Conservation (phyloP, 1,140 invertebrate genomes). For the Rhyacophila brunnea region DNA sequence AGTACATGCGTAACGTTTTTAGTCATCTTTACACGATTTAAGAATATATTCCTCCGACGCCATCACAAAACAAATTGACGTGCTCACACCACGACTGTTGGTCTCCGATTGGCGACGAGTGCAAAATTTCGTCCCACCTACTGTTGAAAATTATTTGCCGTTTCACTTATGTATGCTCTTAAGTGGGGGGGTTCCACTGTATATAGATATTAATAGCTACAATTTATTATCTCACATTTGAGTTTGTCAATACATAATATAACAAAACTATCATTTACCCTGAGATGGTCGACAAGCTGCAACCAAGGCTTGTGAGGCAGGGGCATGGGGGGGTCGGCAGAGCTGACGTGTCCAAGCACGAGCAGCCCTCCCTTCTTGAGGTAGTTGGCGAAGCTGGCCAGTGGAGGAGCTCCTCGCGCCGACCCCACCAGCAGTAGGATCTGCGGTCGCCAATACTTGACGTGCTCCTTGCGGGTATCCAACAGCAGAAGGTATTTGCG, state of each 20-base stretch:
- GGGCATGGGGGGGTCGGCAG: conserved; percentile 67
- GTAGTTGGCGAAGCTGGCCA: conserved; percentile 98
- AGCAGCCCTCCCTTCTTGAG: conserved; percentile 97
- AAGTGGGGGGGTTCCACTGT: no score
- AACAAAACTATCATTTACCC: conserved; percentile 49
- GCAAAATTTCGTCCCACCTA: no score
- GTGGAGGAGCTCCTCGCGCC: conserved; percentile 82
- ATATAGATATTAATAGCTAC: no score
- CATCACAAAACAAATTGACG: no score
- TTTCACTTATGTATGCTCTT: no score
- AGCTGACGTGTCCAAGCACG: conserved; percentile 86
- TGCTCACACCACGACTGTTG: no score
- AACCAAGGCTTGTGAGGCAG: conserved; percentile 85
- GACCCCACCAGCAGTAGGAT: conserved; percentile 91
- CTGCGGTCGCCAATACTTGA: conserved; percentile 99
- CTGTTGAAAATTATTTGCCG: no score
- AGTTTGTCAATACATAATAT: neutral
- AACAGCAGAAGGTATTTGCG: conserved; percentile 94
- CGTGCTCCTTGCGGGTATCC: conserved; percentile 95
- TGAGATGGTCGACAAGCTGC: conserved; percentile 81
- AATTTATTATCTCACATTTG: no score
- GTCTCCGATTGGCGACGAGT: no score
- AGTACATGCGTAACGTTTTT: no score
- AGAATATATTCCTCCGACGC: no score
- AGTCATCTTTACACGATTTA: no score